phyloP scores from a whole-genome alignment of 2,797 vertebrate genomes.

The Gephyroberyx darwinii region DNA sequence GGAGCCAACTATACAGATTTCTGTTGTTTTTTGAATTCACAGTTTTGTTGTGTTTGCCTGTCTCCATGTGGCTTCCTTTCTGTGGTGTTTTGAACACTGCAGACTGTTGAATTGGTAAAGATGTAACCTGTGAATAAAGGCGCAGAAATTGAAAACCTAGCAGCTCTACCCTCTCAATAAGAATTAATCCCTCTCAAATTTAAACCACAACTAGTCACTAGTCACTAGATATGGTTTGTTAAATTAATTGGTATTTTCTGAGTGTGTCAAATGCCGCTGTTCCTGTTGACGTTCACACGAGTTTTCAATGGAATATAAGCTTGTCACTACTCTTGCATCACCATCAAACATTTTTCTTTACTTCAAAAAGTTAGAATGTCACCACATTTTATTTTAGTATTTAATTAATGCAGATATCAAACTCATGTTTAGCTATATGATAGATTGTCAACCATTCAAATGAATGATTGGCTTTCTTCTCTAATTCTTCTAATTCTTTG shows the following conservation, averaged over 20 bases:
- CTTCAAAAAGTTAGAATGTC: not conserved
- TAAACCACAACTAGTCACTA: constrained; percentile 20
- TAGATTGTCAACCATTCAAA: constrained; percentile 10
- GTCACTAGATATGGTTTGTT: constrained; percentile 38
- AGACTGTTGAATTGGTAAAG: constrained; percentile 32
- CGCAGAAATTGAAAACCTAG: constrained; percentile 18
- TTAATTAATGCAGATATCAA: constrained; percentile 18
- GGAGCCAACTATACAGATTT: constrained; percentile 45
- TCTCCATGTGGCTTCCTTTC: constrained; percentile 42
- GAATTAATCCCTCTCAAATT: constrained; percentile 41
- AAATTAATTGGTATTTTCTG: not conserved
- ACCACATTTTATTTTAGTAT: not conserved
- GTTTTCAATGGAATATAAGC: constrained; percentile 16
- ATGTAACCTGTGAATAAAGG: constrained; percentile 16
- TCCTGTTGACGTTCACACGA: constrained; percentile 25
- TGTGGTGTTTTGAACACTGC: constrained; percentile 20
- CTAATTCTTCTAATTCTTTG: not conserved
- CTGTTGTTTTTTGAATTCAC: constrained; percentile 18
- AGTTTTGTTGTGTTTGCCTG: constrained; percentile 17
- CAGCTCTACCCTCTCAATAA: constrained; percentile 14
- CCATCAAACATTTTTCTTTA: constrained; percentile 2
- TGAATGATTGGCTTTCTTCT: constrained; percentile 13
- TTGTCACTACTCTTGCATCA: constrained; percentile 18
- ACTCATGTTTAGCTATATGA: constrained; percentile 12
- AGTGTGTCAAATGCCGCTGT: constrained; percentile 23